Base-by-base conservation (phyloP, 35 echinoderm and acorn worm species). In the Patiria miniata region DNA sequence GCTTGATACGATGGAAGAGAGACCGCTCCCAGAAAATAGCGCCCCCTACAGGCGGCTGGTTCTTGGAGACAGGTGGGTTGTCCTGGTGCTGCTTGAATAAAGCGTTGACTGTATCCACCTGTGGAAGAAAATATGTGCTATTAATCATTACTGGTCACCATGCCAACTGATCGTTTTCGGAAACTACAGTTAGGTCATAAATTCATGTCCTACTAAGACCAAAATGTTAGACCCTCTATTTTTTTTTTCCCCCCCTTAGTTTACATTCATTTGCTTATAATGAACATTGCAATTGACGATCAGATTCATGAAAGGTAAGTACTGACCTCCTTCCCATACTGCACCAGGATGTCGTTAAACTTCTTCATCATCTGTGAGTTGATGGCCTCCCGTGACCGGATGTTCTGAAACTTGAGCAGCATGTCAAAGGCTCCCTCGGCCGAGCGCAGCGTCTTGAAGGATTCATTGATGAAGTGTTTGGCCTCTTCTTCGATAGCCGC, bases 281-380 rank as follows among this genome's bases (percentile, higher is more conserved):
- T n/a, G n/a, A n/a, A n/a, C n/a, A n/a, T n/a, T n/a, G n/a, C n/a
- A n/a, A n/a, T n/a, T n/a, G n/a, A n/a, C n/a, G n/a, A n/a, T n/a
- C n/a, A n/a, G n/a, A n/a, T n/a, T n/a, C n/a, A n/a, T n/a, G n/a
- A n/a, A n/a, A n/a, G n/a, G n/a, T n/a, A n/a, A n/a, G n/a, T 39
- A 52, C 83, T 50, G 83, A 98, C 96, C 96, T 99, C 96, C 84
- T 99, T 99, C 38, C 96, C 96, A 87, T 99, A 99, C 83, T 99
- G 96, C 21, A 99, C 44, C 40, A 99, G 84, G 51, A 99, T 99
- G 83, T 99, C 96, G 77, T 99, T 99, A 78, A 99, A 99, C 58
- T 99, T 99, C 90, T 94, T 99, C 96, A 99, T 99, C 96, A 99
- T 99, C 83, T 99, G 96, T 0, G 92, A 89, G 39, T 98, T 99